Conservation (phyloP, 2,888 invertebrate genomes). For the Drepanosiphum platanoidis region DNA sequence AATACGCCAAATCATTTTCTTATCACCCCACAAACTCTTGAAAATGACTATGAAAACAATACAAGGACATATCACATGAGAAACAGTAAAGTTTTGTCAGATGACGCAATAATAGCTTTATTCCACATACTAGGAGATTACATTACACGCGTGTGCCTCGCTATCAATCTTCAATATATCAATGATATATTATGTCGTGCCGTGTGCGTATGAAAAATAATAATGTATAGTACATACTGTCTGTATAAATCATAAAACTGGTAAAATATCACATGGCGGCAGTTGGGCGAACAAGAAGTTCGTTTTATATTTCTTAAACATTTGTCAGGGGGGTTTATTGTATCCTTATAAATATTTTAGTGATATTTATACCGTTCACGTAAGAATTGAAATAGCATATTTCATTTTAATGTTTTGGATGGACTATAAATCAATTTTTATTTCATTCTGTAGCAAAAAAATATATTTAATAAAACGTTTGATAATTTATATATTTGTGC, state of each 20-base stretch:
- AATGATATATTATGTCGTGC: neutral
- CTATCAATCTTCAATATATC: conserved; percentile 22
- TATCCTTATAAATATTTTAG: neutral
- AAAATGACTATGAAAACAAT: neutral
- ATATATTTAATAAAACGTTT: neutral
- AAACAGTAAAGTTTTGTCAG: neutral
- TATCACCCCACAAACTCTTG: neutral
- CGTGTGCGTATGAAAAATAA: neutral
- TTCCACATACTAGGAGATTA: neutral
- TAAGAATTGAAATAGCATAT: neutral
- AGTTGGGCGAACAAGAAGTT: neutral
- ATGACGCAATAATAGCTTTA: neutral
- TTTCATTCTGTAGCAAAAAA: conserved; percentile 7
- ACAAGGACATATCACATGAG: neutral
- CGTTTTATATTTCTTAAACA: conserved; percentile 19
- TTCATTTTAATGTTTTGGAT: conserved; percentile 4
- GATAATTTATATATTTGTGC: neutral
- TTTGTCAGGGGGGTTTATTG: neutral
- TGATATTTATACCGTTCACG: conserved; percentile 3
- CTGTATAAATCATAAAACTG: conserved; percentile 26
- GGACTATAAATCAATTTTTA: conserved; percentile 31
- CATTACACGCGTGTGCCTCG: neutral
- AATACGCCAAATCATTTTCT: neutral
- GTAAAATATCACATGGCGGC: neutral
- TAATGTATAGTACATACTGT: neutral